These are phyloP conservation scores for Pardalotus punctatus DNA, from an alignment of 2,113 vertebrate genomes.

Conservation along the genomic window DNA sequence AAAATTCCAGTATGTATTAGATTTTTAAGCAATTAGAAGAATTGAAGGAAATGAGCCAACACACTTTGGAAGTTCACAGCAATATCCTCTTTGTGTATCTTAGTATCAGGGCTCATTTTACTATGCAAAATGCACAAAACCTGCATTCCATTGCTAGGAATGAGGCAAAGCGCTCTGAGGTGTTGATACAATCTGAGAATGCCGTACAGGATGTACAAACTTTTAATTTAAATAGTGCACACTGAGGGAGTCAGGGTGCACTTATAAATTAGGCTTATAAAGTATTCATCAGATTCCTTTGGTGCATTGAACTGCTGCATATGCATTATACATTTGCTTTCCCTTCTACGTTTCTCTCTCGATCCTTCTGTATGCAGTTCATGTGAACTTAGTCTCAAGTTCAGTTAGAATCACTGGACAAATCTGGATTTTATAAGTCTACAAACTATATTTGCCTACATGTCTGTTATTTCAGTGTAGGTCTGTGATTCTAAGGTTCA, in stretches of 20 bases:
- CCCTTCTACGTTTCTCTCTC: background rate
- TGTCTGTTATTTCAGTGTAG: background rate
- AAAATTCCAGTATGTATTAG: background rate
- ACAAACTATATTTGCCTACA: background rate
- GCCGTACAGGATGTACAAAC: background rate
- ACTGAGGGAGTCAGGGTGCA: background rate
- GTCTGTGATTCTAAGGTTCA: background rate
- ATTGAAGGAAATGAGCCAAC: background rate
- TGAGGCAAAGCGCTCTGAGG: background rate
- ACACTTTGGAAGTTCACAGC: background rate
- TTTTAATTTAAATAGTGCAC: background rate
- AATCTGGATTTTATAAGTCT: background rate
- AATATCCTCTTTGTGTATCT: background rate
- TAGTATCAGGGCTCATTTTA: accelerated
- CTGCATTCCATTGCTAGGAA: background rate
- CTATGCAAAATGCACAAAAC: background rate
- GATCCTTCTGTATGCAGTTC: background rate
- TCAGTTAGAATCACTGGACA: background rate
- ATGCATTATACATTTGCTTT: slow-evolving; percentile 29
- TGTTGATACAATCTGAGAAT: background rate
- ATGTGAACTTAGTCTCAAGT: background rate
- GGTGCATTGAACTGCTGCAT: background rate
- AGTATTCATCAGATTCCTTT: slow-evolving; percentile 21
- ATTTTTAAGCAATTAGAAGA: background rate
- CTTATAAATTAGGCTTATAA: slow-evolving; percentile 26